Evolutionary conservation across 2,113 vertebrate genomes (phyloP), one percentile per base, ranked within the genome.

Genomic region (Mungos mungo): DNA sequence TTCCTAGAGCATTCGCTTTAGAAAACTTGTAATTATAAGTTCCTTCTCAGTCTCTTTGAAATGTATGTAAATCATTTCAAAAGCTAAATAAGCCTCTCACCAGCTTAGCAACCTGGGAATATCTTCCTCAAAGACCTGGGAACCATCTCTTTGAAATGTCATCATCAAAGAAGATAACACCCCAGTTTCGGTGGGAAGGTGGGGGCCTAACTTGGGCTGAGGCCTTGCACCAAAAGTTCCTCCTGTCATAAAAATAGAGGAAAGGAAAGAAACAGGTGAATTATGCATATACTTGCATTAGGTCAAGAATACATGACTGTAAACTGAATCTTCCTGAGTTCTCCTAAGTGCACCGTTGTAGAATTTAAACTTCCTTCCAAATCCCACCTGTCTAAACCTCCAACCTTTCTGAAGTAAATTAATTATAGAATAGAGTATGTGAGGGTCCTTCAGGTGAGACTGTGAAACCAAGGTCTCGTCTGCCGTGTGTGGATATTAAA

Each of bases 371-470:
- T 96, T 79, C 21, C 77, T 94, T 76, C 93, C 27, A 93, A 96
- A 91, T 93, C 85, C 85, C 94, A 83, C 77, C 13, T 92, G 90
- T 52, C 54, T 94, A 95, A 91, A 95, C 97, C 94, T 97, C 77
- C 76, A 72, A 79, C 88, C 54, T 96, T 94, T 79, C 76, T 68
- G 90, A 95, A 77, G 92, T 95, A 94, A 97, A 95, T 96, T 97
- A 97, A 98, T 98, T 96, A 90, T 11, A 31, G 77, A 92, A 54
- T 16, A 9, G 41, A 93, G 31, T 65, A 27, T 89, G 85, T 88
- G 92, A 96, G 90, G 85, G 85, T 92, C 92, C 92, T 95, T 68
- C 79, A 93, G 93, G 95, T 97, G 92, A 95, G 66, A 81, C 50
- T 3, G 1, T 94, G 83, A 96, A 94, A 60, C 81, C 85, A 95